Conservation (phyloP, 2,797 vertebrate species). For the Rhinogobio ventralis region DNA sequence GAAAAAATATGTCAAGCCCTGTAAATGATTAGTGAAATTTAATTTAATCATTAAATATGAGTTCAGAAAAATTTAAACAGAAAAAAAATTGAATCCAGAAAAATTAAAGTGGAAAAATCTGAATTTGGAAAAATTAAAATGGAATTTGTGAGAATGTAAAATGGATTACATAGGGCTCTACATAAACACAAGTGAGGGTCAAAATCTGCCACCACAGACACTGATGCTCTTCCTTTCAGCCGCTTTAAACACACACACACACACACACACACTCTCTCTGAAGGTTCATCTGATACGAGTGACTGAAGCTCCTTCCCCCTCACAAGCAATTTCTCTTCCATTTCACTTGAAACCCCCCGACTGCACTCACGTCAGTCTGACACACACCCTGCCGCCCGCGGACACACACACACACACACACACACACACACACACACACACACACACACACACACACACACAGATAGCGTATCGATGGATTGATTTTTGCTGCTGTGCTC, state of each 20-base stretch:
- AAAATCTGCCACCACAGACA: not conserved
- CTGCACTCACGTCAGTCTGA: not conserved
- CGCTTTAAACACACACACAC: not conserved
- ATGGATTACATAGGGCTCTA: not conserved
- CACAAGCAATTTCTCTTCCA: conserved; percentile 43
- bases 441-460: not conserved
- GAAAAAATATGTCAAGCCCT: too few relatives aligned
- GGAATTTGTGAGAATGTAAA: not conserved
- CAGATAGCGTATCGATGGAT: conserved; percentile 64
- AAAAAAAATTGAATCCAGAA: too few relatives aligned
- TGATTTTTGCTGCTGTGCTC: conserved; percentile 63
- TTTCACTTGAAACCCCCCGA: conserved; percentile 19
- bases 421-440: not conserved
- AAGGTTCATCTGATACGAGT: conserved; percentile 45
- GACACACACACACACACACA: not conserved
- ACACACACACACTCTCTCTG: conserved; percentile 1
- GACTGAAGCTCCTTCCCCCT: conserved; percentile 48
- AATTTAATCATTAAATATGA: too few relatives aligned
- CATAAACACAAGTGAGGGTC: not conserved
- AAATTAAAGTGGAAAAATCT: not conserved
- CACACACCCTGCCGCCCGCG: not conserved
- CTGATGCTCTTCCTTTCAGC: not conserved
- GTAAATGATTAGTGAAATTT: too few relatives aligned
- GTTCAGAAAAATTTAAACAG: too few relatives aligned
- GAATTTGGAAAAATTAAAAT: not conserved